Percentiles rank a stretch among this genome's conserved stretches.
Conservation (phyloP, 2,113 vertebrate species). For the Neopipo cinnamomea region DNA sequence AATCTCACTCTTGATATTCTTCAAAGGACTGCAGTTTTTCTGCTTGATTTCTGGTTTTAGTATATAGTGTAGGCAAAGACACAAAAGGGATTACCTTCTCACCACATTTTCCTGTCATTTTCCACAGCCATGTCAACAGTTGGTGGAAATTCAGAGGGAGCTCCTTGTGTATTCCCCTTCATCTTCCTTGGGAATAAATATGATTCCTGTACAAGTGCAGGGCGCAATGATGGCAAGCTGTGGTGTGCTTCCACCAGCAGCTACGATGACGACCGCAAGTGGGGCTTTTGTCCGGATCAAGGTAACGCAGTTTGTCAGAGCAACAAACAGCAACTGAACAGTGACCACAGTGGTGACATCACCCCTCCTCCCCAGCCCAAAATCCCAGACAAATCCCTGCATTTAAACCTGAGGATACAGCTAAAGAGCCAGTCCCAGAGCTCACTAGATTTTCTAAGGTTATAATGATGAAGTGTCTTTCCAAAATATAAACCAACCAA, state of each 20-base stretch:
- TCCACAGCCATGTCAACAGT: conserved; percentile 90
- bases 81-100: background rate
- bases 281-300: conserved; percentile 97
- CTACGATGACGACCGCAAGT: conserved; percentile 95
- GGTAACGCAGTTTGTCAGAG: conserved; percentile 61
- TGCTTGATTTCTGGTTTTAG: background rate
- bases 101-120: background rate
- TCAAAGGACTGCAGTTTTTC: background rate
- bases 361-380: accelerated
- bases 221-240: conserved; percentile 89
- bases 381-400: background rate
- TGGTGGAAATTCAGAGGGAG: conserved; percentile 91
- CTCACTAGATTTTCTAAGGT: background rate
- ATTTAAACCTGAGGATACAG: background rate
- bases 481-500: background rate
- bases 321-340: accelerated
- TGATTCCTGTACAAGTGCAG: conserved; percentile 86
- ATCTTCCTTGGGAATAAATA: conserved; percentile 88
- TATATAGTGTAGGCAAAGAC: background rate
- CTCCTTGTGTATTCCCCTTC: conserved; percentile 92
- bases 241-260: conserved; percentile 88
- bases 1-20: background rate
- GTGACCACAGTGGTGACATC: accelerated
- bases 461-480: background rate
- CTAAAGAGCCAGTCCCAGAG: background rate